These are phyloP conservation scores for Microctenopoma stevenorrisi DNA, from an alignment of 2,797 vertebrate genomes.

Conservation along the genomic window DNA sequence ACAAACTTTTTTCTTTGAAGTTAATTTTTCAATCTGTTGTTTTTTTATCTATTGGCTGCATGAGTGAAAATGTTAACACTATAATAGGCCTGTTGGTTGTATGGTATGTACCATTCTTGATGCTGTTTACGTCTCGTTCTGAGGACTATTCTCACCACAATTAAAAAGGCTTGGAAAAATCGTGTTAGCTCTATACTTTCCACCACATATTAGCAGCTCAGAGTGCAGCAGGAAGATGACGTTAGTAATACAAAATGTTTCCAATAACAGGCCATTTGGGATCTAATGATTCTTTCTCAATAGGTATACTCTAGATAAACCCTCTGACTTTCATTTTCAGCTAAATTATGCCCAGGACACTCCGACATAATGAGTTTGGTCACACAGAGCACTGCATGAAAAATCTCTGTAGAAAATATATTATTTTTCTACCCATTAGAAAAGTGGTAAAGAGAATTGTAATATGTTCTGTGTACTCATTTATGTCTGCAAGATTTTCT, in stretches of 20 bases:
- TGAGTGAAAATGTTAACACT: neutral
- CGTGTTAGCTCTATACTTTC: neutral
- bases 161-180: too few species aligned
- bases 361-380: slow-evolving; percentile 19
- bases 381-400: slow-evolving; percentile 29
- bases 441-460: slow-evolving; percentile 27
- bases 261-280: neutral
- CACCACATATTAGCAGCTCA: neutral
- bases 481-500: slow-evolving; percentile 7
- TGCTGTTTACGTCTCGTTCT: too few species aligned
- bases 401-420: slow-evolving; percentile 23
- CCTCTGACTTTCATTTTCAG: slow-evolving; percentile 14
- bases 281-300: slow-evolving; percentile 29
- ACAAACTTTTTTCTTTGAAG: neutral
- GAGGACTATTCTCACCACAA: neutral
- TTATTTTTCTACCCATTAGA: slow-evolving; percentile 41
- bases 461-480: slow-evolving; percentile 29
- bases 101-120: too few species aligned
- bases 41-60: neutral
- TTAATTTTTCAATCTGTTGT: slow-evolving; percentile 1
- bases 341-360: neutral
- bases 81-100: neutral
- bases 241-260: slow-evolving; percentile 1
- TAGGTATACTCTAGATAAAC: slow-evolving; percentile 8
- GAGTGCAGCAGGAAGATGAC: neutral